Percentiles rank a stretch among this genome's conserved stretches.
These are phyloP conservation scores for Cordylochernes scorpioides DNA, from an alignment of 2,888 invertebrate genomes.

Conservation along the genomic window DNA sequence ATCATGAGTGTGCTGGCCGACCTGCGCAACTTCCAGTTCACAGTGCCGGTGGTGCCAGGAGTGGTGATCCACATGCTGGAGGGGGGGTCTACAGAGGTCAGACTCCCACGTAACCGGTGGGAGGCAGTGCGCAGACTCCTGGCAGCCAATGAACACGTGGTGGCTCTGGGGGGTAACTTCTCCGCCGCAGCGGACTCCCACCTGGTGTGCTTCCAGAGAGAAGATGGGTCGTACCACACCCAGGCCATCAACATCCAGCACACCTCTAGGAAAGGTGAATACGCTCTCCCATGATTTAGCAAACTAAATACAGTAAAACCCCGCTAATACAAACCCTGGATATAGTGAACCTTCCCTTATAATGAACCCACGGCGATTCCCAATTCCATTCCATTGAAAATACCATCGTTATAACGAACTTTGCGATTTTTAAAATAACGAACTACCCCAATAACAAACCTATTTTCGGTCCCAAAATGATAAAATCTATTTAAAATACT, in stretches of 20 bases:
- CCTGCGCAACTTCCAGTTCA: conserved; percentile 54
- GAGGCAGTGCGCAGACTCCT: conserved; percentile 19
- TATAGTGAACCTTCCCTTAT: too few relatives aligned
- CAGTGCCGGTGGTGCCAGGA: conserved; percentile 44
- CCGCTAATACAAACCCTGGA: too few relatives aligned
- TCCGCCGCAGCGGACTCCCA: conserved; percentile 53
- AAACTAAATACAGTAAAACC: too few relatives aligned
- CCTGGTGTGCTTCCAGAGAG: conserved; percentile 55
- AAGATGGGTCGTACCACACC: conserved; percentile 43
- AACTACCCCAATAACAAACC: too few relatives aligned
- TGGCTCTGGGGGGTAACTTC: conserved; percentile 55
- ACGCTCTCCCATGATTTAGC: too few relatives aligned
- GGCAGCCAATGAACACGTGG: conserved; percentile 46
- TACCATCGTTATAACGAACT: too few relatives aligned
- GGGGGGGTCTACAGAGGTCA: conserved; percentile 44
- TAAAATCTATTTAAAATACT: too few relatives aligned
- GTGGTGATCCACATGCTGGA: conserved; percentile 52
- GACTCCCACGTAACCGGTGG: conserved; percentile 42
- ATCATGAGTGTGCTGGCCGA: conserved; percentile 62
- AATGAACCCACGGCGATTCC: too few relatives aligned
- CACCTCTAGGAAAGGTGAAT: conserved; percentile 40
- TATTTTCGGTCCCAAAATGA: too few relatives aligned
- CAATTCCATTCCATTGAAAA: too few relatives aligned
- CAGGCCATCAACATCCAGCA: conserved; percentile 64
- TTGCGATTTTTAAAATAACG: too few relatives aligned